Percentiles rank a stretch among this genome's conserved stretches.
Conservation (phyloP, 2,797 vertebrate genomes). For the Coilia nasus region DNA sequence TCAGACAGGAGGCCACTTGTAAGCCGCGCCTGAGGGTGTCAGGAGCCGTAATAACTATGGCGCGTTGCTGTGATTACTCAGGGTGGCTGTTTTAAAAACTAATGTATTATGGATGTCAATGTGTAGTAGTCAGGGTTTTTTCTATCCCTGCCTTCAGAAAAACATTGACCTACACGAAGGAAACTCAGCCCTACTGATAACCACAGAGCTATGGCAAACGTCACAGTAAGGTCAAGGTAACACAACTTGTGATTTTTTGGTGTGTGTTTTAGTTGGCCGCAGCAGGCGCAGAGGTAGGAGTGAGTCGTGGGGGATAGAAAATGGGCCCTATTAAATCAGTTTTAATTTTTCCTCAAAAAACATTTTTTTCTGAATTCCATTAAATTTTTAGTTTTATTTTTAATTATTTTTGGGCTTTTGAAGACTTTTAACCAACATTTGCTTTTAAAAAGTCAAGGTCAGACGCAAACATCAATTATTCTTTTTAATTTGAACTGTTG, state of each 20-base stretch:
- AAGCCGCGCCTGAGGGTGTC: conserved; percentile 49
- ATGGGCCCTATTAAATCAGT: no score
- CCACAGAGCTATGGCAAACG: not conserved
- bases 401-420: no score
- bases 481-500: no score
- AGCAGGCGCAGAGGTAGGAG: not conserved
- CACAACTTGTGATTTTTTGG: no score
- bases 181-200: not conserved
- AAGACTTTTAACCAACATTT: no score
- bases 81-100: not conserved
- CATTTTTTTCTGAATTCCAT: no score
- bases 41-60: not conserved
- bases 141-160: not conserved
- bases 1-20: conserved; percentile 59
- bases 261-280: no score
- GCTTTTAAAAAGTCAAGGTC: no score
- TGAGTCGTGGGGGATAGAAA: not conserved
- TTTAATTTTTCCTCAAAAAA: no score
- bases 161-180: not conserved
- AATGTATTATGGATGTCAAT: not conserved
- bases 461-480: no score
- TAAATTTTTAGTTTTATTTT: no score
- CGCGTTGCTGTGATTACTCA: not conserved
- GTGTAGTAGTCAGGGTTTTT: not conserved
- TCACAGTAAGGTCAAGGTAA: not conserved